Evolutionary conservation across 2,888 invertebrate genomes (phyloP), one percentile per base, ranked within the genome.

Genomic region (Lithodes maja): DNA sequence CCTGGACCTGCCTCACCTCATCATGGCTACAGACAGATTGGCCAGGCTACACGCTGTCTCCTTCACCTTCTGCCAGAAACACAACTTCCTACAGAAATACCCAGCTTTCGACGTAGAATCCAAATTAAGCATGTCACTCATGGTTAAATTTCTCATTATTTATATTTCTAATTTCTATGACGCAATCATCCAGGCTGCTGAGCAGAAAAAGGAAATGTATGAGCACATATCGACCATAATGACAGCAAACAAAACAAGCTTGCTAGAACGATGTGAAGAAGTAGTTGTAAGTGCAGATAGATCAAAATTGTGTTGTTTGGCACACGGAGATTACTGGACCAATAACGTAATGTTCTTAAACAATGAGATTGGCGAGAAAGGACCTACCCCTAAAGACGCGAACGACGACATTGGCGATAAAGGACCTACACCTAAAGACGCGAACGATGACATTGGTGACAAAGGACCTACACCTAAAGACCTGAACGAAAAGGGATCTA

Each of bases 311-410:
- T 3, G 78, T 5, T 89, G 88, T 53, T 86, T 90, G 3, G 61
- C 74, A 5, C 90, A 90, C 52, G 86, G 86, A 2, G 90, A 90
- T 49, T 83, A 68, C 75, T 90, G 90, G 90, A 86, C 61, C n/a
- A 90, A 80, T 52, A 90, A 90, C 71, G 50, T 90, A 1, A 71
- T 90, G 74, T 90, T 83, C 75, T n/a, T 61, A 17, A 33, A 69
- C 61, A 12, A 17, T 3, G 15, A 54, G 3, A 33, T 33, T 33
- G 33, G 33, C 33, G 33, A 33, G 33, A 33, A 33, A 33, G 33
- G 33, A 33, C 33, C 33, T 33, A 33, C 33, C 33, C 33, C 33
- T 33, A 33, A 33, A 33, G 33, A 33, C 33, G 33, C 33, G 33
- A 33, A 33, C 33, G 33, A 33, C 33, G 33, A 33, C 33, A 33